Conservation (phyloP, 2,888 invertebrate genomes). For the Drosophila helvetica region DNA sequence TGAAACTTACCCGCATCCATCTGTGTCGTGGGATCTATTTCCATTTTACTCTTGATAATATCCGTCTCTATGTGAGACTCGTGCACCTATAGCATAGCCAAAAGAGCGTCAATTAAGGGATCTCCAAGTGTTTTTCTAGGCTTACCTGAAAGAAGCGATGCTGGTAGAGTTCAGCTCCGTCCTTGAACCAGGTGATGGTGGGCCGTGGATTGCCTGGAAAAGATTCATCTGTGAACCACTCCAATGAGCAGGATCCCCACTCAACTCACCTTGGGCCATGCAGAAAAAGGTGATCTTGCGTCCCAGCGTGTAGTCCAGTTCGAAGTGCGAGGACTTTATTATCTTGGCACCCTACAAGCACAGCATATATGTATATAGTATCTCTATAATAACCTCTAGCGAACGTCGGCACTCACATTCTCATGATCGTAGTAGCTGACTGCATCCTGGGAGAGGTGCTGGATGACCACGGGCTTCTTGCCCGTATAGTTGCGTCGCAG, state of each 20-base stretch:
- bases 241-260: neutral
- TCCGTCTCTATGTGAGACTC: conserved; percentile 93
- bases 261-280: conserved; percentile 90
- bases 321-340: conserved; percentile 94
- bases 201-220: conserved; percentile 88
- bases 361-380: conserved; percentile 6
- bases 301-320: conserved; percentile 95
- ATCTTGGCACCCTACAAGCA: conserved; percentile 93
- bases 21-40: conserved; percentile 97
- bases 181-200: conserved; percentile 97
- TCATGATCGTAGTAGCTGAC: conserved; percentile 95
- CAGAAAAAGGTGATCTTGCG: conserved; percentile 97
- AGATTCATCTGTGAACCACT: neutral
- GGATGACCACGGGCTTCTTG: conserved; percentile 83
- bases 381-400: neutral
- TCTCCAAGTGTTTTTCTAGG: neutral
- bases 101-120: too few relatives aligned
- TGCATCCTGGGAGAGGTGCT: conserved; percentile 94
- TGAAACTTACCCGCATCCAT: conserved; percentile 92
- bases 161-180: conserved; percentile 96
- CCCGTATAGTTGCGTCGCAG: conserved; percentile 83
- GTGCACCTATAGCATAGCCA: conserved; percentile 87
- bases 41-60: conserved; percentile 94
- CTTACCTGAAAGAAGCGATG: conserved; percentile 93
- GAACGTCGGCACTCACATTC: conserved; percentile 86